These are phyloP conservation scores for Pagetopsis macropterus DNA, from an alignment of 2,797 vertebrate species.

Conservation along the genomic window DNA sequence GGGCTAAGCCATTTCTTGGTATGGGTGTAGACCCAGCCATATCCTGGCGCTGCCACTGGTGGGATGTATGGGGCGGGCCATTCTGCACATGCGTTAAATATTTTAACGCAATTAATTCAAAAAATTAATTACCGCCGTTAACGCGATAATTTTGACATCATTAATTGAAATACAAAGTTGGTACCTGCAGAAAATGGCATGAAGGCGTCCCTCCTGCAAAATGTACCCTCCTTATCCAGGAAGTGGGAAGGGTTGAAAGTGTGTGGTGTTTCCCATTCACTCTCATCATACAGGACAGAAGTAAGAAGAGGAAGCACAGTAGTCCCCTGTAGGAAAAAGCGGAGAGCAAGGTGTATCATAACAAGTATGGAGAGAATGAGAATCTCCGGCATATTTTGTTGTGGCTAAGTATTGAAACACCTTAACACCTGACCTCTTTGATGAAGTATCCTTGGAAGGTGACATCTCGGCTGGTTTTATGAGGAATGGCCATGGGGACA, in stretches of 20 bases:
- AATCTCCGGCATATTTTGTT: too few relatives aligned
- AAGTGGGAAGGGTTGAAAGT: constrained; percentile 79
- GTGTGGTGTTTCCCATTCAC: constrained; percentile 74
- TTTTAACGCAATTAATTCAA: too few relatives aligned
- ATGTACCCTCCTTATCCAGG: constrained; percentile 71
- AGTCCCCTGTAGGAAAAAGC: constrained; percentile 63
- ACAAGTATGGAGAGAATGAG: too few relatives aligned
- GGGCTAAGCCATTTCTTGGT: too few relatives aligned
- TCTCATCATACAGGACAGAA: constrained; percentile 74
- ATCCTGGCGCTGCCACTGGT: too few relatives aligned
- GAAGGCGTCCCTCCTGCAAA: constrained; percentile 74
- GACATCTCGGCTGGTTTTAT: constrained; percentile 68
- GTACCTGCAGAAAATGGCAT: constrained; percentile 80
- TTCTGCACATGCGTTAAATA: too few relatives aligned
- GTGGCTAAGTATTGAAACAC: not conserved
- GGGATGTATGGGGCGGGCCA: too few relatives aligned
- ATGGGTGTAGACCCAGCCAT: too few relatives aligned
- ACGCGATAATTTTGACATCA: too few relatives aligned
- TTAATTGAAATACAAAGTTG: too few relatives aligned
- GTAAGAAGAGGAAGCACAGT: constrained; percentile 71
- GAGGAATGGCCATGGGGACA: constrained; percentile 56
- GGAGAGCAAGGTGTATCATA: too few relatives aligned
- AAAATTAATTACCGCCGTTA: too few relatives aligned
- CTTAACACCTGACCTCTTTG: constrained; percentile 46
- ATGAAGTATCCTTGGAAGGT: constrained; percentile 76